Percentiles rank a stretch among this genome's conserved stretches.
phyloP scores from a whole-genome alignment of 2,888 invertebrate species.

The Netelia inedita region DNA sequence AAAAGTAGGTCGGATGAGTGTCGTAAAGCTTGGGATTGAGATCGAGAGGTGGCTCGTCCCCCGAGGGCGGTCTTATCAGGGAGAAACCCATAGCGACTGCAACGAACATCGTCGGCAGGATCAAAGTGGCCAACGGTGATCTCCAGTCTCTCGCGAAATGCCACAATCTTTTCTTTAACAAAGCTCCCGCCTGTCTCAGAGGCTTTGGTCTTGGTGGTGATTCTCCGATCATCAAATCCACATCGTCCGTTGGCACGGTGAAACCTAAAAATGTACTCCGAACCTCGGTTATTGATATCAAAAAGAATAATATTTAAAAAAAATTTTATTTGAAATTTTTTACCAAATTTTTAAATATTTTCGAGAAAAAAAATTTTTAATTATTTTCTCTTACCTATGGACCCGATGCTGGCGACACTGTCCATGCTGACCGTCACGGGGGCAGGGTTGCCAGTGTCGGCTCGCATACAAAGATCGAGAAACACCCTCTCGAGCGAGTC shows the following conservation, averaged over 20 bases:
- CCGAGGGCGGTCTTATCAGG: slow-evolving; percentile 88
- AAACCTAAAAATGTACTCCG: slow-evolving; percentile 64
- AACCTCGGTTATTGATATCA: neutral
- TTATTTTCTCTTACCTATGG: slow-evolving; percentile 67
- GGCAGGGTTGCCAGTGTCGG: slow-evolving; percentile 78
- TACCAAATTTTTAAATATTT: neutral
- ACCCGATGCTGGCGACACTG: slow-evolving; percentile 71
- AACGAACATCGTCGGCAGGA: slow-evolving; percentile 89
- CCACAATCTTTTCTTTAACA: slow-evolving; percentile 87
- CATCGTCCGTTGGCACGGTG: slow-evolving; percentile 71
- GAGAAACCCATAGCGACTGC: slow-evolving; percentile 90
- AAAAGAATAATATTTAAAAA: slow-evolving; percentile 15
- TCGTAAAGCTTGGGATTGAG: slow-evolving; percentile 86
- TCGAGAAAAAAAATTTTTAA: slow-evolving; percentile 4
- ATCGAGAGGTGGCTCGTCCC: slow-evolving; percentile 87
- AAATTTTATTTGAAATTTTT: neutral
- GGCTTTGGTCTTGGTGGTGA: slow-evolving; percentile 74
- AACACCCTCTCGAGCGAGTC: slow-evolving; percentile 89
- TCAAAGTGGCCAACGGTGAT: slow-evolving; percentile 87
- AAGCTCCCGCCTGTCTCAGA: slow-evolving; percentile 82
- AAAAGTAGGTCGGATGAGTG: slow-evolving; percentile 84
- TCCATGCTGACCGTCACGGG: slow-evolving; percentile 71
- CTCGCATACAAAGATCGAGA: slow-evolving; percentile 86
- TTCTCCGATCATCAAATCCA: slow-evolving; percentile 75
- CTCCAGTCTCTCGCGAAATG: slow-evolving; percentile 88